Evolutionary conservation across 2,113 vertebrate genomes (phyloP).

Genomic region (Poeciliopsis turrubarensis): DNA sequence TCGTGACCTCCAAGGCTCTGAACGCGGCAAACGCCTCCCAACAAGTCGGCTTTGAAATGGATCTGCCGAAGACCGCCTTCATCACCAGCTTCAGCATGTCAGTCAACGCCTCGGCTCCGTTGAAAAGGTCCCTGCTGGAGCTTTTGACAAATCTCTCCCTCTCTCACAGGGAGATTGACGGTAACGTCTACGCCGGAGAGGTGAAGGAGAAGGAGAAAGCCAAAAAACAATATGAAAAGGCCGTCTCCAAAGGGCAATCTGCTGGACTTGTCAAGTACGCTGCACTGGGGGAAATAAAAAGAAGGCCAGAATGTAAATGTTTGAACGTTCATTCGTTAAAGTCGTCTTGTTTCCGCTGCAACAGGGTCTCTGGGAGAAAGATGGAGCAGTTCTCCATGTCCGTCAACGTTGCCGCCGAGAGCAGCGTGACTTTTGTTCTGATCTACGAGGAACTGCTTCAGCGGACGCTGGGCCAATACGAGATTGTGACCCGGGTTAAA

Average conservation of each 20-base stretch:
- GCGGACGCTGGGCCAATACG: constrained; percentile 84
- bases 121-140: constrained; percentile 55
- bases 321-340: not conserved
- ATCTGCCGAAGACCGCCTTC: constrained; percentile 94
- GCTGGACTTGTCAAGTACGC: constrained; percentile 89
- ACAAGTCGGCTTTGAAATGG: constrained; percentile 90
- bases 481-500: constrained; percentile 89
- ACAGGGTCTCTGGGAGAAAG: constrained; percentile 85
- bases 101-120: constrained; percentile 29
- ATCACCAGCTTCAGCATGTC: constrained; percentile 97
- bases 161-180: constrained; percentile 84
- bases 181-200: constrained; percentile 81
- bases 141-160: constrained; percentile 75
- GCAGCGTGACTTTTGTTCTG: constrained; percentile 86
- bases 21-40: constrained; percentile 85
- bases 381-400: constrained; percentile 93
- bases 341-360: not conserved
- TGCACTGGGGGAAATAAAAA: too few species aligned
- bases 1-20: constrained; percentile 87
- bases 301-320: not conserved
- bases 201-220: constrained; percentile 92
- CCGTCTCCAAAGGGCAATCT: constrained; percentile 87
- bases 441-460: constrained; percentile 91
- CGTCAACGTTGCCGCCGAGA: constrained; percentile 84
- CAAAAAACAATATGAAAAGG: constrained; percentile 88